phyloP scores from a whole-genome alignment of 1,140 invertebrate species.

The Cylas formicarius region DNA sequence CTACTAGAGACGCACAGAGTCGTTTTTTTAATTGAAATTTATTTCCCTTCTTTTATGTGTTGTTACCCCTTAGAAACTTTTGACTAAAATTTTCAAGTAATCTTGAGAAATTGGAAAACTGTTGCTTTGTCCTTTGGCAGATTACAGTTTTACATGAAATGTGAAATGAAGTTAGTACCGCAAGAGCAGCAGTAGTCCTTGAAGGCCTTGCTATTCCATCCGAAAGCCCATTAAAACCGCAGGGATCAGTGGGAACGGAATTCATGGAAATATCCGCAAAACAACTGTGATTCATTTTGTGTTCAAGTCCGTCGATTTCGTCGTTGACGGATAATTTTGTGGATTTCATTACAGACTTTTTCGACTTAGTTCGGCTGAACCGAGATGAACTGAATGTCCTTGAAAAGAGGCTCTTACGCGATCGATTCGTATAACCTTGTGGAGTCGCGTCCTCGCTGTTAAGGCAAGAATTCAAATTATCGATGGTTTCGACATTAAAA shows the following conservation, averaged over 20 bases:
- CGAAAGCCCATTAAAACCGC: constrained; percentile 21
- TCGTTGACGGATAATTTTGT: constrained; percentile 28
- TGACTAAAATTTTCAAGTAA: too few relatives aligned
- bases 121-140: too few relatives aligned
- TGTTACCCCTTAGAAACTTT: too few relatives aligned
- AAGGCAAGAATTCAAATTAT: constrained; percentile 30
- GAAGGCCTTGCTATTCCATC: constrained; percentile 26
- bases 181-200: constrained; percentile 31
- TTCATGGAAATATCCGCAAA: constrained; percentile 37
- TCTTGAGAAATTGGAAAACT: too few relatives aligned
- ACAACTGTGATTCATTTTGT: constrained; percentile 34
- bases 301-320: constrained; percentile 20
- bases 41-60: too few relatives aligned
- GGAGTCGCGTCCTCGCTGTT: constrained; percentile 17
- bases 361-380: constrained; percentile 25
- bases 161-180: constrained; percentile 42
- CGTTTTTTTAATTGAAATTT: too few relatives aligned
- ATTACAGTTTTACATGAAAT: constrained; percentile 14
- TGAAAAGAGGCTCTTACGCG: constrained; percentile 36
- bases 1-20: too few relatives aligned
- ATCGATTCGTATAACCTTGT: constrained; percentile 20
- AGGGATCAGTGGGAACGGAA: constrained; percentile 13
- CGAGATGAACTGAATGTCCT: constrained; percentile 39
- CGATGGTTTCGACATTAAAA: constrained; percentile 35
- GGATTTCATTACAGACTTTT: constrained; percentile 25